Percentiles rank a stretch among this genome's conserved stretches.
Evolutionary conservation across 2,797 vertebrate species (phyloP).

Genomic region (Natrix natrix): DNA sequence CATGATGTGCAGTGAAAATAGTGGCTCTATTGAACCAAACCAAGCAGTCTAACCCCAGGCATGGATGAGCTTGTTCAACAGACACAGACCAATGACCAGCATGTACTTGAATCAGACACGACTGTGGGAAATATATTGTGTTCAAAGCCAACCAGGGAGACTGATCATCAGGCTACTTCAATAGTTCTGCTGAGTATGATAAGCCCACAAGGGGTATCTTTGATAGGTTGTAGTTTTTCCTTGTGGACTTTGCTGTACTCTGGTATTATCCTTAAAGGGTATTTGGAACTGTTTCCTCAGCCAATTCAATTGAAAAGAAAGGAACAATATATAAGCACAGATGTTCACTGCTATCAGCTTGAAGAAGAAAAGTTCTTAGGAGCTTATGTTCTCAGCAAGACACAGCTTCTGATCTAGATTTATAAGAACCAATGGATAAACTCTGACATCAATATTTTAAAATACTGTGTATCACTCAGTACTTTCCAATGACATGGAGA

Average conservation of each 20-base stretch:
- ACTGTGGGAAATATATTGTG: background rate
- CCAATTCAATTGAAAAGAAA: conserved; percentile 12
- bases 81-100: background rate
- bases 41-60: conserved; percentile 16
- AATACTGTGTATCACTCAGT: background rate
- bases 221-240: background rate
- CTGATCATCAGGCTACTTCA: background rate
- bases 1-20: conserved; percentile 18
- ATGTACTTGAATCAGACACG: background rate
- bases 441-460: background rate
- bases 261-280: conserved; percentile 15
- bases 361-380: background rate
- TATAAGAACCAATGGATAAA: background rate
- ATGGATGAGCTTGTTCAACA: conserved; percentile 21
- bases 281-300: conserved; percentile 8
- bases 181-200: background rate
- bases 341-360: background rate
- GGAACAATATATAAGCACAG: background rate
- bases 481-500: background rate
- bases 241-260: conserved; percentile 10
- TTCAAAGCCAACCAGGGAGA: background rate
- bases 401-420: background rate
- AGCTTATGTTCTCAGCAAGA: background rate
- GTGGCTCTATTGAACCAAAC: conserved; percentile 21
- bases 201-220: background rate